Conservation (phyloP, 35 echinoderm and acorn worm species). For the Apostichopus parvimensis region DNA sequence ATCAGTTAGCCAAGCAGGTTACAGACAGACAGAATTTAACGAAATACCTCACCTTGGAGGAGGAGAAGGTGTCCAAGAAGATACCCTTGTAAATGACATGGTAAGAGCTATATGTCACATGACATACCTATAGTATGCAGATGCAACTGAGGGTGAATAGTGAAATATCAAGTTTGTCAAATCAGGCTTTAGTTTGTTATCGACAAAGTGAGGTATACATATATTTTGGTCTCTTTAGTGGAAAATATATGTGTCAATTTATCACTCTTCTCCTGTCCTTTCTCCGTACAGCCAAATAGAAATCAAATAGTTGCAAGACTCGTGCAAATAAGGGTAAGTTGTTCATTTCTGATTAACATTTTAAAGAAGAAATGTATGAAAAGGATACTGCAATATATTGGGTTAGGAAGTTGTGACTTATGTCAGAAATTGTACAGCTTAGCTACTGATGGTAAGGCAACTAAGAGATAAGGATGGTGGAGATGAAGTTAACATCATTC, state of each 20-base stretch:
- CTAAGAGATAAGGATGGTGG: too few species aligned
- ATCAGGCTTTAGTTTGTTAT: background rate
- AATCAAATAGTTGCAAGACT: slow-evolving; percentile 97
- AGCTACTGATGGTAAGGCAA: too few species aligned
- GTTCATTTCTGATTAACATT: background rate
- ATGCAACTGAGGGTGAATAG: too few species aligned
- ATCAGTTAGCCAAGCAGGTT: background rate
- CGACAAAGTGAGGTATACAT: background rate
- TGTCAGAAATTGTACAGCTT: too few species aligned
- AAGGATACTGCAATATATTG: too few species aligned
- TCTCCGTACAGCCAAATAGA: slow-evolving; percentile 82
- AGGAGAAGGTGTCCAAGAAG: slow-evolving; percentile 26
- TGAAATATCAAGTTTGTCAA: too few species aligned
- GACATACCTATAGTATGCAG: too few species aligned
- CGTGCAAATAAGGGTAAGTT: slow-evolving; percentile 98
- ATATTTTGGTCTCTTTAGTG: background rate
- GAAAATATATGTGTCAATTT: background rate
- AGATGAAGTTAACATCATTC: too few species aligned
- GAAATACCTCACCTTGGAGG: background rate
- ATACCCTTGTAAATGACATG: slow-evolving; percentile 70
- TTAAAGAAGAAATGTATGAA: background rate
- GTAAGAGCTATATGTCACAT: slow-evolving; percentile 11
- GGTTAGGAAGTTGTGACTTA: too few species aligned
- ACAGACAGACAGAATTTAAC: background rate
- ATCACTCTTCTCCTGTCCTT: background rate